Conservation (phyloP, 35 echinoderm and acorn worm genomes). For the Apostichopus californicus region DNA sequence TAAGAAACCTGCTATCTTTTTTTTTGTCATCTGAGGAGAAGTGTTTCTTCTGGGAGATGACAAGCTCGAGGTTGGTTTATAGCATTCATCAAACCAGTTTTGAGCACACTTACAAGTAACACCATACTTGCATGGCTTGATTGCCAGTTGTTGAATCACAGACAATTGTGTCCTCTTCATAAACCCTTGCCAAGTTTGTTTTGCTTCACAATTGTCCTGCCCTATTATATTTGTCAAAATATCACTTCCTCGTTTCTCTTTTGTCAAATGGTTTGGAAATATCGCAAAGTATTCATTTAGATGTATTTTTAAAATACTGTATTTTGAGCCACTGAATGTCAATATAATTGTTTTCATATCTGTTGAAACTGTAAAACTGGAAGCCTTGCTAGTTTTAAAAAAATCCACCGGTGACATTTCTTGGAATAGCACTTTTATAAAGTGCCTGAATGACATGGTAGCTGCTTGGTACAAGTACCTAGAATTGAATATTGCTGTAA, state of each 20-base stretch:
- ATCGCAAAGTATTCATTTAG: slow-evolving; percentile 73
- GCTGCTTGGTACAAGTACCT: slow-evolving; percentile 42
- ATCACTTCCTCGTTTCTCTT: neutral
- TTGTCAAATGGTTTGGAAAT: slow-evolving; percentile 60
- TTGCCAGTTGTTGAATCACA: slow-evolving; percentile 11
- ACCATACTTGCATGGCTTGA: slow-evolving; percentile 22
- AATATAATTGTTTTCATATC: slow-evolving; percentile 62
- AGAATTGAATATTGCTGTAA: slow-evolving; percentile 64
- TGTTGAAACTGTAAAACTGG: slow-evolving; percentile 46
- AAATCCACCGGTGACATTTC: slow-evolving; percentile 1
- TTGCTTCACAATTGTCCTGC: slow-evolving; percentile 8
- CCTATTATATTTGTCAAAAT: neutral
- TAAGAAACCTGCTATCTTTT: slow-evolving; percentile 32
- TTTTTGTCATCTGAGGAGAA: neutral
- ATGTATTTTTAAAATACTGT: slow-evolving; percentile 62
- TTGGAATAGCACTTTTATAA: slow-evolving; percentile 51
- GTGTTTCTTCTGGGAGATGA: neutral
- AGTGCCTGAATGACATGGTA: slow-evolving; percentile 48
- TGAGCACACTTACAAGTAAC: slow-evolving; percentile 37
- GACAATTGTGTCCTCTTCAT: slow-evolving; percentile 56
- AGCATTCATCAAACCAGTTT: slow-evolving; percentile 2
- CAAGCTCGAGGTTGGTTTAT: neutral
- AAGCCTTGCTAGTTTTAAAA: slow-evolving; percentile 4
- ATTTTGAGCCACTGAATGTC: slow-evolving; percentile 56
- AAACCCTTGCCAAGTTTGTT: slow-evolving; percentile 33